phyloP scores from a whole-genome alignment of 2,888 invertebrate genomes.

The Globia sparganii region DNA sequence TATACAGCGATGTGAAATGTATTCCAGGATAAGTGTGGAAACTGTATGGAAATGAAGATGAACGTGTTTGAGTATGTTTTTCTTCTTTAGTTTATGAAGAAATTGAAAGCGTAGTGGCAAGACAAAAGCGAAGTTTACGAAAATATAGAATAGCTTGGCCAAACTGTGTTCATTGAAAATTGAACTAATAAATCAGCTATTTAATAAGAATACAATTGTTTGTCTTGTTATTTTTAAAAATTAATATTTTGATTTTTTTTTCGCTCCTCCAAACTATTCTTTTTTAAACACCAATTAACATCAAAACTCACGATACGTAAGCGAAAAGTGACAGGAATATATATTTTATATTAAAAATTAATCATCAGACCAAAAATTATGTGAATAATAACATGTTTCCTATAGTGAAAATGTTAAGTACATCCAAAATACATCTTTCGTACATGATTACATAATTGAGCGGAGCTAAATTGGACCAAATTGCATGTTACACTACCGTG shows the following conservation, averaged over 20 bases:
- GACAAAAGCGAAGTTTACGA: not conserved
- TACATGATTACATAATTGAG: conserved; percentile 66
- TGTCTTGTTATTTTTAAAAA: no score
- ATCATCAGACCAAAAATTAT: conserved; percentile 48
- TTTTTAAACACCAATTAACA: conserved; percentile 8
- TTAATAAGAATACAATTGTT: not conserved
- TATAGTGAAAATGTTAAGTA: conserved; percentile 59
- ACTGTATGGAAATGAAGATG: conserved; percentile 4
- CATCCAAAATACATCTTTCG: conserved; percentile 59
- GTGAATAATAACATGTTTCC: conserved; percentile 54
- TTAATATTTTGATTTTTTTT: not conserved
- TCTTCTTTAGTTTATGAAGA: not conserved
- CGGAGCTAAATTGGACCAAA: conserved; percentile 61
- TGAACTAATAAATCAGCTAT: not conserved
- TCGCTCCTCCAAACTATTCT: not conserved
- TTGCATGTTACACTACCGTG: conserved; percentile 61
- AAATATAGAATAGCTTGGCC: not conserved
- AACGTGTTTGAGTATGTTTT: not conserved
- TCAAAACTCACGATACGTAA: conserved; percentile 7
- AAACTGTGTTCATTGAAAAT: not conserved
- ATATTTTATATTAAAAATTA: conserved; percentile 41
- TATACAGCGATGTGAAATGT: conserved; percentile 25
- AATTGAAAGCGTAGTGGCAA: not conserved
- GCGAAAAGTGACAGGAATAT: conserved; percentile 37
- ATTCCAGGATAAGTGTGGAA: conserved; percentile 15